Percentiles rank a stretch among this genome's conserved stretches.
Evolutionary conservation across 1,140 invertebrate genomes (phyloP).

Genomic region (Theocolax elegans): DNA sequence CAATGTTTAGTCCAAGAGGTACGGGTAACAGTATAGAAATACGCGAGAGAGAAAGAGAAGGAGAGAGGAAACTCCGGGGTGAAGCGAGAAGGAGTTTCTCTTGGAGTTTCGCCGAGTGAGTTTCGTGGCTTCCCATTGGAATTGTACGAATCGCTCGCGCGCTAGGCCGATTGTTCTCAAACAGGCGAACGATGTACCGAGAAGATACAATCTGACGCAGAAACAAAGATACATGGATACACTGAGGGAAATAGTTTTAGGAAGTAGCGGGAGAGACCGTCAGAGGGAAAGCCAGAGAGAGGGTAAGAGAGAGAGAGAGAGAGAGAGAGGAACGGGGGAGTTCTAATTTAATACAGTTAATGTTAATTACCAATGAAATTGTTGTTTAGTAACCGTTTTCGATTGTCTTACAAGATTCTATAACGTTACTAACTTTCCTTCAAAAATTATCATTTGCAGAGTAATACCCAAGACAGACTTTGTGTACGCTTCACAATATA

Average conservation of each 20-base stretch:
- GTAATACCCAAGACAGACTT: no score
- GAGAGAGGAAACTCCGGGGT: neutral
- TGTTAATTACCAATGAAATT: no score
- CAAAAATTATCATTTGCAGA: no score
- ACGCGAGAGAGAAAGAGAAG: neutral
- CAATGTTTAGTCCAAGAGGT: constrained; percentile 4
- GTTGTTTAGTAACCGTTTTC: no score
- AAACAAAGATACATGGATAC: constrained; percentile 14
- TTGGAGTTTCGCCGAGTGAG: constrained; percentile 14
- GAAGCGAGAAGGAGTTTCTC: constrained; percentile 4
- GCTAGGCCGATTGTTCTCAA: constrained; percentile 24
- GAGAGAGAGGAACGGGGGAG: neutral
- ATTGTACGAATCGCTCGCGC: constrained; percentile 22
- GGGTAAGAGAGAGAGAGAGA: neutral
- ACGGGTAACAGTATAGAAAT: neutral
- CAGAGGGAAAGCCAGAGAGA: neutral
- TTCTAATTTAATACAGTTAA: no score
- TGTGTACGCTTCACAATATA: no score
- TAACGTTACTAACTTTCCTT: no score
- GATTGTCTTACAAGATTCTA: no score
- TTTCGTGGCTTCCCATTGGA: constrained; percentile 25
- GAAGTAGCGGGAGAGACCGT: neutral
- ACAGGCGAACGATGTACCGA: neutral
- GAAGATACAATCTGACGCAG: constrained; percentile 19
- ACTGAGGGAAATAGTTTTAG: neutral